phyloP scores from a whole-genome alignment of 2,113 vertebrate species.

The Rhabdomys dilectus region DNA sequence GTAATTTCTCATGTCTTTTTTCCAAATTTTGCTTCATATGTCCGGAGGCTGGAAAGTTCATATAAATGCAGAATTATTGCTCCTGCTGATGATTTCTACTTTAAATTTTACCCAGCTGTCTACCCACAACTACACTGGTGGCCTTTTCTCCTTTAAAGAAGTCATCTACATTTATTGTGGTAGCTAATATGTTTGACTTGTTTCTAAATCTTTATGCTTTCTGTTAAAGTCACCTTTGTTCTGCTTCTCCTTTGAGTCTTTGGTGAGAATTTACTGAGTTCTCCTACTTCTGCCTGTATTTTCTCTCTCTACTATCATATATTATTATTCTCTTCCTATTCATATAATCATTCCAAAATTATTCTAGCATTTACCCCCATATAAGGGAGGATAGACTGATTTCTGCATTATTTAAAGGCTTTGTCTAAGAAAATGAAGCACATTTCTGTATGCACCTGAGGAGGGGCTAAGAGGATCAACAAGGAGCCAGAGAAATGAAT shows the following conservation, averaged over 20 bases:
- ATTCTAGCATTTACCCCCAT: background rate
- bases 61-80: slow-evolving; percentile 12
- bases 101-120: slow-evolving; percentile 13
- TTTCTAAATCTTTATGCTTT: background rate
- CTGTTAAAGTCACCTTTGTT: background rate
- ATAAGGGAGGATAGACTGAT: background rate
- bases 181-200: background rate
- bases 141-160: background rate
- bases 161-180: background rate
- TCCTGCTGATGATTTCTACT: slow-evolving; percentile 2
- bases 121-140: background rate
- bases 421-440: background rate
- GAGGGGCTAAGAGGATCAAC: background rate
- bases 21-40: background rate
- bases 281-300: background rate
- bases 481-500: background rate
- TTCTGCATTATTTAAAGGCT: background rate
- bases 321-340: background rate
- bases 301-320: background rate
- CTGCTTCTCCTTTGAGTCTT: background rate
- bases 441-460: background rate
- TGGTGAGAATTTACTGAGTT: background rate
- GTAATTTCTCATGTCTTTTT: background rate
- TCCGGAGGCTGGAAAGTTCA: background rate
- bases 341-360: background rate